Evolutionary conservation across 2,888 invertebrate genomes (phyloP), one percentile per base, ranked within the genome.

Genomic region (Allophyes oxyacanthae): DNA sequence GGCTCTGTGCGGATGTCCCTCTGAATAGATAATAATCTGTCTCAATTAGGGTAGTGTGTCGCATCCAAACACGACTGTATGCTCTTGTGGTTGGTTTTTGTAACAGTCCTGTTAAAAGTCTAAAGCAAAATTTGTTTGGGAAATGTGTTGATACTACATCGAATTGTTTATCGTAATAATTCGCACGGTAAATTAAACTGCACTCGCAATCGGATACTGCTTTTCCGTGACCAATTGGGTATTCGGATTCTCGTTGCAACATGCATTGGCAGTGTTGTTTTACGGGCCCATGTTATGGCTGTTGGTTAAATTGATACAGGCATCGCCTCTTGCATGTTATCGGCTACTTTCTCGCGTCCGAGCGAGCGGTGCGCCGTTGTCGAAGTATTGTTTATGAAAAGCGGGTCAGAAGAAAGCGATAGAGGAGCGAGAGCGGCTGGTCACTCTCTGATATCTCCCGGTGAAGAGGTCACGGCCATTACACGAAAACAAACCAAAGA

Each of bases 331-430:
- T 80, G 85, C 79, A 83, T 83, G 83, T 86, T 88, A 87, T 88
- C 86, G 88, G 84, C 84, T 84, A 91, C 93, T 94, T 93, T 94
- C 93, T 88, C 92, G 90, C 75, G 82, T 75, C 79, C 77, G 75
- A 81, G 81, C 87, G 85, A 84, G 72, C 83, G 82, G 80, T 76
- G 79, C 75, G 79, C 76, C 82, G 83, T 75, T 86, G 87, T 82
- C 87, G 85, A 85, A 90, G 92, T 93, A 93, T 93, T 93, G 93
- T 93, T 92, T 90, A 87, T 86, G 90, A 92, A 92, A 93, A 94
- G 92, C 88, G 90, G 93, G 93, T 92, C 93, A 94, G 85, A 92
- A 90, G 93, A 94, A 92, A 94, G 92, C 91, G 85, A 87, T 83
- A 79, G 89, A 85, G 86, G 86, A 85, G 86, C 84, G 82, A 83